A percentile compares a stretch with the other conserved stretches of the same genome.
Evolutionary conservation across 2,888 invertebrate genomes (phyloP).

Genomic region (Drosophila anomelani): DNA sequence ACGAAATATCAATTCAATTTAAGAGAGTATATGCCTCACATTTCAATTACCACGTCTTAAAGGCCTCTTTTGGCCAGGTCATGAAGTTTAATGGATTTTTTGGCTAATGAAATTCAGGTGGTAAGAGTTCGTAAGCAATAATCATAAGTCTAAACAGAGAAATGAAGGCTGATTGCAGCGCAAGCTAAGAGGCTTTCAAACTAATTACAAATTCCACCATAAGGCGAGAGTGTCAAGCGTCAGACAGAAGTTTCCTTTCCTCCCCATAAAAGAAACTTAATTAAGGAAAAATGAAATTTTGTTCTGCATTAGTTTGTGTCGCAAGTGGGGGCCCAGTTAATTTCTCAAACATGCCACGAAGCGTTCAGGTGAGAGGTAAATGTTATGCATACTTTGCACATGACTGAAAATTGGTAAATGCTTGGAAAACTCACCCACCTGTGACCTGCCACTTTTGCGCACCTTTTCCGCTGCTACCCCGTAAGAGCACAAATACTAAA

Average conservation of each 20-base stretch:
- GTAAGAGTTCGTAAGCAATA: conserved; percentile 12
- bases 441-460: conserved; percentile 6
- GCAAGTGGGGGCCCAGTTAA: conserved; percentile 25
- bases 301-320: conserved; percentile 33
- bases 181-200: conserved; percentile 21
- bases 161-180: conserved; percentile 20
- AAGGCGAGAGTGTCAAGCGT: conserved; percentile 13
- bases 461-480: background rate
- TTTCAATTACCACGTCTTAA: conserved; percentile 7
- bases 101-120: conserved; percentile 31
- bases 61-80: conserved; percentile 4
- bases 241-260: conserved; percentile 6
- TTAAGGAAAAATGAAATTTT: conserved; percentile 15
- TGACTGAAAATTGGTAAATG: conserved; percentile 44
- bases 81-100: conserved; percentile 39
- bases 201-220: conserved; percentile 26
- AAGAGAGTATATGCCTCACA: conserved; percentile 1
- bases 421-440: conserved; percentile 33
- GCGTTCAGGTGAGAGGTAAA: conserved; percentile 20
- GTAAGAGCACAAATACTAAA: conserved; percentile 25
- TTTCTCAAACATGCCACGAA: conserved; percentile 41
- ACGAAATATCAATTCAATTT: conserved; percentile 22
- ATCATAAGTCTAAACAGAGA: conserved; percentile 11
- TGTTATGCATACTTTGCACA: conserved; percentile 37
- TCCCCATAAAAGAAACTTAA: conserved; percentile 19